Evolutionary conservation across 2,113 vertebrate species (phyloP), one percentile per base, ranked within the genome.

Genomic region (Gadus macrocephalus): DNA sequence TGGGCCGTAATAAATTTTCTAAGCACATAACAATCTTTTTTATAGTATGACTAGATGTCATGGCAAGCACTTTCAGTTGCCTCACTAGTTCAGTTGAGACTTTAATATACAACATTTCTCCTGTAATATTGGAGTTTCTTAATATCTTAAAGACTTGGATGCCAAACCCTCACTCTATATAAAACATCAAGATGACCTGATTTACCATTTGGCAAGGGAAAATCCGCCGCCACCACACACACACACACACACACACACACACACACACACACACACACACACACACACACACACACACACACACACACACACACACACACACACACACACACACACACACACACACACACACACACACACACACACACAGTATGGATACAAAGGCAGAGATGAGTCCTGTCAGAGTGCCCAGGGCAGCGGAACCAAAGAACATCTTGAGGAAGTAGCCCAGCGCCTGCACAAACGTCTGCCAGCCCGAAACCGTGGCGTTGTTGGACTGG

Each of bases 351-450:
- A 27, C 16, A 62, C 49, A 58, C 66, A 64, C 35, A 62, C n/a
- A 55, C 20, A 53, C 53, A 64, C n/a, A 59, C 20, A 38, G 5
- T 72, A 15, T 92, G 95, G 96, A 98, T 99, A 99, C 98, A 81
- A 99, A 74, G 77, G 97, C 95, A 56, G 97, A 99, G 91, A 99
- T 98, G 80, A 99, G 94, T 81, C 96, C 97, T 2, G 95, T 98
- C 74, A 98, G 95, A 0, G 96, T 99, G 85, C 97, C 97, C 27
- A 99, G 93, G 0, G 96, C 97, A 15, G 97, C 95, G 2, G 97
- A 99, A 70, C 97, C 97, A 25, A 99, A 99, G 87, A 99, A 99
- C 97, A 99, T 99, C 84, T 98, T 92, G 20, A 99, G 94, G 79
- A 99, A 99, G 87, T 99, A 98, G 60, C 92, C 92, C 69, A 98